These are phyloP conservation scores for Accipiter cooperii DNA, from an alignment of 2,113 vertebrate genomes.

Conservation along the genomic window DNA sequence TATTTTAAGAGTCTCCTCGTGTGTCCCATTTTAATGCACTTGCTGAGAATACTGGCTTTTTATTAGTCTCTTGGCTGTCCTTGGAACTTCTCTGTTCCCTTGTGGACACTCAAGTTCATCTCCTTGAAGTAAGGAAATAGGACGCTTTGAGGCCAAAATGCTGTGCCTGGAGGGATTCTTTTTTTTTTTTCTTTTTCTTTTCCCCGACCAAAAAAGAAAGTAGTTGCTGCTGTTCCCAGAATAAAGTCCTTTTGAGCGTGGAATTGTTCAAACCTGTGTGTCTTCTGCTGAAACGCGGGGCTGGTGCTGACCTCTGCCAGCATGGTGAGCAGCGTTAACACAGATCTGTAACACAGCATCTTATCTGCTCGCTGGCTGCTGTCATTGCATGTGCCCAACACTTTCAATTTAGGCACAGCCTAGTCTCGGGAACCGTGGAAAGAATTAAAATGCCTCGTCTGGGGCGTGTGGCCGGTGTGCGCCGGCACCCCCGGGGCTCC, in stretches of 20 bases:
- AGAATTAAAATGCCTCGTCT: background rate
- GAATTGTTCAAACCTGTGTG: background rate
- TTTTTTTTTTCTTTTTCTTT: background rate
- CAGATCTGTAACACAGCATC: rapidly evolving
- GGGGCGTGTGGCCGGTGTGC: rapidly evolving
- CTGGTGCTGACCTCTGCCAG: background rate
- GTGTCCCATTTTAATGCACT: slow-evolving; percentile 21
- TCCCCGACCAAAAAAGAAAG: background rate
- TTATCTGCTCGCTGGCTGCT: too few relatives aligned
- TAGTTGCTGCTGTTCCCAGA: background rate
- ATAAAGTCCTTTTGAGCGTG: background rate
- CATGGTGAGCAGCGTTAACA: rapidly evolving
- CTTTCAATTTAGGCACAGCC: background rate
- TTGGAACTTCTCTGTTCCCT: slow-evolving; percentile 9
- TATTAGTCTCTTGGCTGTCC: background rate
- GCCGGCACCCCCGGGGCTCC: background rate
- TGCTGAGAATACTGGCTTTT: background rate
- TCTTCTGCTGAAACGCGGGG: rapidly evolving
- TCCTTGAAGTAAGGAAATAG: slow-evolving; percentile 41
- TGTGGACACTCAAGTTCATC: background rate
- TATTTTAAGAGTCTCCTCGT: background rate
- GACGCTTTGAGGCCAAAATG: background rate
- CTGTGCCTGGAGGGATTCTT: background rate
- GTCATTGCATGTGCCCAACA: rapidly evolving
- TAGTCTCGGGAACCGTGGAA: background rate